Evolutionary conservation across 2,888 invertebrate genomes (phyloP), one percentile per base, ranked within the genome.

Genomic region (Microchrysa polita): DNA sequence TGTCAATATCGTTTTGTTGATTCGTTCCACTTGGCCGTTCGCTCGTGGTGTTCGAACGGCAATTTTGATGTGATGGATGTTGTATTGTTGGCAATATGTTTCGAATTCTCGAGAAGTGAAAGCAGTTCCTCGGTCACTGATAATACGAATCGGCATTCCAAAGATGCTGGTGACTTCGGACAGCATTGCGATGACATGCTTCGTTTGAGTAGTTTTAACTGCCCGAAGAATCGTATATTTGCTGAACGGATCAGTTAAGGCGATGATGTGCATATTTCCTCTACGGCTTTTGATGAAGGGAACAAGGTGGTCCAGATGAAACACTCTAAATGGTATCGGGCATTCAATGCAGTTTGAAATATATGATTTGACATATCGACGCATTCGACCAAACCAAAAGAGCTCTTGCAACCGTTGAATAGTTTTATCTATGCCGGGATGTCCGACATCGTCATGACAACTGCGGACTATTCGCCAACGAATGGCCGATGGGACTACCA

Each of bases 371-470:
- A n/a, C 5, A 74, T 71, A 74, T 2, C 69, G 71, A 0, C 76
- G 67, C 27, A 14, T 14, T 0, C 67, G 23, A 0, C 72, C 67
- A 44, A 77, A 77, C 75, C 75, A 76, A n/a, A 74, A 74, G 5
- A 57, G 23, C 27, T 75, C 48, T 4, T 22, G 2, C 10, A 75
- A 71, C 53, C 73, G 48, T 2, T 73, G 65, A 0, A 76, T 20
- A 1, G 75, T 76, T 12, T 73, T 74, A 1, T 76, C 74, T 14
- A 73, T 63, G 10, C 71, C 63, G 12, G 61, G 69, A n/a, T 77
- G 77, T 5, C 73, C 77, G 10, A 69, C 10, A 12, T 77, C 69
- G 9, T 77, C 75, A 5, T 76, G 77, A 42, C 61, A 67, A 5
- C 14, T 5, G 20, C 71, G 73, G 4, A 73, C 73, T 16, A 74